phyloP scores from a whole-genome alignment of 2,113 vertebrate species.

The Chloroceryle aenea region DNA sequence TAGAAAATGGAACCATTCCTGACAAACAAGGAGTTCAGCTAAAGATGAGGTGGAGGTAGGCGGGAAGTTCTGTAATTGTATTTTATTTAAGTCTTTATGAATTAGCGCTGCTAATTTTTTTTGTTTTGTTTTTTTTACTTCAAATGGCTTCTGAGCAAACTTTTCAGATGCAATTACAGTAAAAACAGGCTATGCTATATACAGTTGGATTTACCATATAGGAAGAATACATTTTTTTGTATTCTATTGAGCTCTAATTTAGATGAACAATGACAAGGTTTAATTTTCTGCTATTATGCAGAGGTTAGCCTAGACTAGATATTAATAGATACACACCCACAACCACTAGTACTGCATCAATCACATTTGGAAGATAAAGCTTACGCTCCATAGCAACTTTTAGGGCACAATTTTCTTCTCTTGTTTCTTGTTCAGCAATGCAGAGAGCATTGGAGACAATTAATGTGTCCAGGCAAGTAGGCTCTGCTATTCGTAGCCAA shows the following conservation, averaged over 20 bases:
- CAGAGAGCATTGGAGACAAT: not conserved
- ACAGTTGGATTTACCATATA: not conserved
- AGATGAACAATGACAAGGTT: not conserved
- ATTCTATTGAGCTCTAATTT: not conserved
- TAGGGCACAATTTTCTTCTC: not conserved
- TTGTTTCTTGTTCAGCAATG: not conserved
- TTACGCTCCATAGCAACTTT: conserved; percentile 31
- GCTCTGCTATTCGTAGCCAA: not conserved
- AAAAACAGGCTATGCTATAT: not conserved
- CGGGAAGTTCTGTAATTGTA: conserved; percentile 57
- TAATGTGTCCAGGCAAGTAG: not conserved
- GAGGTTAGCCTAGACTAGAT: conserved; percentile 68
- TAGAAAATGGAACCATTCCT: conserved; percentile 38
- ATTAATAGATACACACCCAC: conserved; percentile 57
- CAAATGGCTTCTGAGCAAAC: conserved; percentile 14
- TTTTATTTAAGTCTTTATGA: conserved; percentile 67
- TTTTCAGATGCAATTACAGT: conserved; percentile 18
- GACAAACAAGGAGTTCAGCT: conserved; percentile 47
- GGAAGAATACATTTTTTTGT: not conserved
- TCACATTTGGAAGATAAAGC: conserved; percentile 22
- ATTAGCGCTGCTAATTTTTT: conserved; percentile 46
- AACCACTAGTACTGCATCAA: conserved; percentile 32
- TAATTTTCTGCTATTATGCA: conserved; percentile 52
- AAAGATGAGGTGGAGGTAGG: conserved; percentile 54
- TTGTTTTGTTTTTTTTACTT: conserved; percentile 4